Conservation (phyloP, 2,797 vertebrate species). For the Kryptopterus vitreolus region DNA sequence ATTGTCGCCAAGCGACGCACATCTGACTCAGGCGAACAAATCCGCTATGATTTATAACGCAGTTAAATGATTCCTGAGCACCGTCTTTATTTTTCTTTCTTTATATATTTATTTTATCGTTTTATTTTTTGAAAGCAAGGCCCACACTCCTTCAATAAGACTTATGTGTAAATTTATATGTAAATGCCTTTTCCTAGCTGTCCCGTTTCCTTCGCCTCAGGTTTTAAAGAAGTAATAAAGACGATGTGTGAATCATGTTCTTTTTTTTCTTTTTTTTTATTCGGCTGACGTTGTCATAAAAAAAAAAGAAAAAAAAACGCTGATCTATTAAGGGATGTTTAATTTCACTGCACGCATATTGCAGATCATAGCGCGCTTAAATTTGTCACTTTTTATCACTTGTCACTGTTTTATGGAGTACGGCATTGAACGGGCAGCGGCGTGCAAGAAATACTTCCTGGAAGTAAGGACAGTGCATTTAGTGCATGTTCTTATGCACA, state of each 20-base stretch:
- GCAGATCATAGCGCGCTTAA: conserved; percentile 9
- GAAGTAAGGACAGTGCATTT: conserved; percentile 51
- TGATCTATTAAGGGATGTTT: conserved; percentile 46
- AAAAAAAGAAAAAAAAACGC: conserved; percentile 39
- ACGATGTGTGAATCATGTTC: conserved; percentile 18
- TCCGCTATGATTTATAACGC: conserved; percentile 45
- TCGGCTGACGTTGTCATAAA: conserved; percentile 37
- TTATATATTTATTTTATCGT: neutral
- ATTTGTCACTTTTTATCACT: conserved; percentile 46
- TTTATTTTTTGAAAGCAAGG: conserved; percentile 10
- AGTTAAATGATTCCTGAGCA: conserved; percentile 31
- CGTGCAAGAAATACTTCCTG: conserved; percentile 46
- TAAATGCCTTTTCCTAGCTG: conserved; percentile 13
- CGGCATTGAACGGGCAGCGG: neutral
- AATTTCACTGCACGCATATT: conserved; percentile 17
- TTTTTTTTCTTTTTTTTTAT: conserved; percentile 11
- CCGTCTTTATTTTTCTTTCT: conserved; percentile 1
- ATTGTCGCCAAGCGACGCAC: conserved; percentile 41
- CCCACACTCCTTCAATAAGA: conserved; percentile 10
- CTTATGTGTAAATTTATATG: neutral
- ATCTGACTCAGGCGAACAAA: conserved; percentile 43
- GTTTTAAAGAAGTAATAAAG: conserved; percentile 42
- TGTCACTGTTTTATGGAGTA: conserved; percentile 37
- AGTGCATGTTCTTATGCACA: conserved; percentile 40
- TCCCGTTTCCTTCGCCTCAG: neutral